Evolutionary conservation across 2,797 vertebrate species (phyloP).

Genomic region (Chelon auratus): DNA sequence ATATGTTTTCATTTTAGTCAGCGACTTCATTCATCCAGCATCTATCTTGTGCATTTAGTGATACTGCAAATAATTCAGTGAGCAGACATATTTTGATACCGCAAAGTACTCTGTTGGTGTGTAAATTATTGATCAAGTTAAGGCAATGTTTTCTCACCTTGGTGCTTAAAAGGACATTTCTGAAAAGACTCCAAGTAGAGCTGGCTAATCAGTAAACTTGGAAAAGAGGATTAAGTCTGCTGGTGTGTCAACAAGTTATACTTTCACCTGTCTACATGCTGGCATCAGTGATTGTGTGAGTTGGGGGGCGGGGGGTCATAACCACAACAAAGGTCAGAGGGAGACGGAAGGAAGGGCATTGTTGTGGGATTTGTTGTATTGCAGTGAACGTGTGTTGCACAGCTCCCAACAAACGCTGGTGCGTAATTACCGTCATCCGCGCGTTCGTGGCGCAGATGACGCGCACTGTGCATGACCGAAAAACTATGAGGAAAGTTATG

Average conservation of each 20-base stretch:
- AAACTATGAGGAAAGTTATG: conserved; percentile 37
- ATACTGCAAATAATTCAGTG: conserved; percentile 37
- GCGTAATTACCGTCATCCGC: background rate
- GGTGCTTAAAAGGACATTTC: conserved; percentile 33
- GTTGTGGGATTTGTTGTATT: background rate
- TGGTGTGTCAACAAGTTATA: conserved; percentile 6
- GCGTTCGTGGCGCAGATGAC: conserved; percentile 4
- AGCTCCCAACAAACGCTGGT: background rate
- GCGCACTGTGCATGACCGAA: background rate
- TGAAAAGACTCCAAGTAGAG: conserved; percentile 30
- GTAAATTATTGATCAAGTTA: conserved; percentile 26
- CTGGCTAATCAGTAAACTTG: conserved; percentile 11
- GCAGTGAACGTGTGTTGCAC: conserved; percentile 15
- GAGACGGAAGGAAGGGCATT: too few relatives aligned
- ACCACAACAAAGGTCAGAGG: too few relatives aligned
- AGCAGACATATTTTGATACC: conserved; percentile 5
- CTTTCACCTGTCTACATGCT: background rate
- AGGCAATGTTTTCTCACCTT: background rate
- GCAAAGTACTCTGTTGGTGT: background rate
- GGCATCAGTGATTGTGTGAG: background rate
- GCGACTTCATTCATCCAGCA: background rate
- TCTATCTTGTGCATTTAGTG: too few relatives aligned
- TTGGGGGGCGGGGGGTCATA: background rate
- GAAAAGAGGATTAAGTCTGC: conserved; percentile 72
- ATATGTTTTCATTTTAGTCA: background rate